Evolutionary conservation across 2,113 vertebrate genomes (phyloP), one percentile per base, ranked within the genome.

Genomic region (Pygoscelis antarcticus): DNA sequence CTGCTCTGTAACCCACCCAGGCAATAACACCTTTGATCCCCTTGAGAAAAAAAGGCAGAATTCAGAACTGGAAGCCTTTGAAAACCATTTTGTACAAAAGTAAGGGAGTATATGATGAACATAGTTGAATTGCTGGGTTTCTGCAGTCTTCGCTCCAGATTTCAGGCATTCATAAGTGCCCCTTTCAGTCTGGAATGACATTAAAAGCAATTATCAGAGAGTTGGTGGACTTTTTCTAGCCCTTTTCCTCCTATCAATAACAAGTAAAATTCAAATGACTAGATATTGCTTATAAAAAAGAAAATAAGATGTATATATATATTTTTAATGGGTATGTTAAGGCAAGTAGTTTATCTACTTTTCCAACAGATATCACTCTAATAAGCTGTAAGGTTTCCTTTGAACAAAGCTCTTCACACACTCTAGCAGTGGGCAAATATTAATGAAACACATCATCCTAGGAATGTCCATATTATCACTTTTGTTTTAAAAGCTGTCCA

Each of bases 401-500:
- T 18, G 78, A 86, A n/a, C 66, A 66, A 79, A 76, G 57, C 46
- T 83, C 82, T 88, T 95, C 88, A 40, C 87, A 38, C 52, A 27
- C 55, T 57, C 79, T 51, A 57, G 38, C 44, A 86, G 57, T 60
- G 83, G 61, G 93, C 79, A 94, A 92, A 87, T 81, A 96, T 84
- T 91, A 93, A 96, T 83, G 95, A 95, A 97, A 96, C 90, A 93
- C 95, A 96, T 92, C 93, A 95, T 58, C 61, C 65, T 68, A 91
- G 91, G 97, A 97, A 96, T 96, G 93, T 92, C 91, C 95, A 51
- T 93, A 93, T 97, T 97, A 74, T 54, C 26, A 10, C 60, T 83
- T 93, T 89, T 96, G 92, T 88, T 93, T 94, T 96, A 96, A 96
- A 95, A 98, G 85, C 92, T 97, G 75, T 89, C 83, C 60, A 13